phyloP scores from a whole-genome alignment of 2,888 invertebrate species.

The Desoria tigrina region DNA sequence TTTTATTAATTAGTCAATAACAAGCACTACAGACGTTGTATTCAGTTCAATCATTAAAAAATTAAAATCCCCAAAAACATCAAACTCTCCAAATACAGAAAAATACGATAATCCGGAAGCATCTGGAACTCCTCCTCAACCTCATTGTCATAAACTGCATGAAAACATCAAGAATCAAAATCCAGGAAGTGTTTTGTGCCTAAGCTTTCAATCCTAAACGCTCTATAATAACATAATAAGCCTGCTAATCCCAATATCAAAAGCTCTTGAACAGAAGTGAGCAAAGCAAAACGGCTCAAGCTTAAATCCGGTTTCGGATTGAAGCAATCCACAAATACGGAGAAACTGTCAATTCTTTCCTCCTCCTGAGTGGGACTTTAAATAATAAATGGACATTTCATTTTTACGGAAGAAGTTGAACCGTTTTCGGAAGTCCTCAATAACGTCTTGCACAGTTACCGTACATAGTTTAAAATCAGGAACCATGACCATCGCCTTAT shows the following conservation, averaged over 20 bases:
- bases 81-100: background rate
- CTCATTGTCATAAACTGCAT: background rate
- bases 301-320: slow-evolving; percentile 15
- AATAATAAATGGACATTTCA: slow-evolving; percentile 15
- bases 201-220: background rate
- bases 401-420: slow-evolving; percentile 11
- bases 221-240: no score
- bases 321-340: background rate
- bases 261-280: slow-evolving; percentile 9
- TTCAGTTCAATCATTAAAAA: background rate
- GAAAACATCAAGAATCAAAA: background rate
- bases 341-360: background rate
- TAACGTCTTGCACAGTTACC: background rate
- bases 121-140: background rate
- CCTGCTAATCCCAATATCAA: background rate
- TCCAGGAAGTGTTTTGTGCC: slow-evolving; percentile 1
- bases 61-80: background rate
- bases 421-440: slow-evolving; percentile 16
- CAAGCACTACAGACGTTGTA: no score
- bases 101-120: background rate
- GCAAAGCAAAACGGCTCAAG: slow-evolving; percentile 11
- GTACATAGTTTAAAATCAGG: background rate
- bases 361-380: background rate
- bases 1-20: no score
- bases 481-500: slow-evolving; percentile 6